Base-by-base conservation (phyloP, 2,797 vertebrate genomes). In the Micropoecilia bifurca region DNA sequence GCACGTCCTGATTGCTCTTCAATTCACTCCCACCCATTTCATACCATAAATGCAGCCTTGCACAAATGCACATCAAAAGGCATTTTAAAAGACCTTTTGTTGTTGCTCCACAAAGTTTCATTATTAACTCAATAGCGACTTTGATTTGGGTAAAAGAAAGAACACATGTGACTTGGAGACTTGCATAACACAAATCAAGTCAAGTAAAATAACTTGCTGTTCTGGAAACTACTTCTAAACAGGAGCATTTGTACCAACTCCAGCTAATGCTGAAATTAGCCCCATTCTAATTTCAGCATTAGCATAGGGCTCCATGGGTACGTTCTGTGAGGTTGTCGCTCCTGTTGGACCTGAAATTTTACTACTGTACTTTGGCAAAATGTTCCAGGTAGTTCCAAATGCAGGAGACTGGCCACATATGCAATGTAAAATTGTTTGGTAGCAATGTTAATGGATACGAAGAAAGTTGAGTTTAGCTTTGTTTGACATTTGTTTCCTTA, bases 1-100 rank as follows among this genome's bases (percentile, higher is more conserved):
- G 33, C 61, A 75, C 41, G 55, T 50, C n/a, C 47, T 59, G 39
- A 63, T 76, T 53, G 74, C 55, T 55, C 36, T 43, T 53, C 59
- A 74, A 22, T 41, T 45, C 66, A 74, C 41, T 59, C 30, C 28
- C 41, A 14, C 57, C 16, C 6, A 57, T 22, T 12, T 78, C 47
- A 63, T 59, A 61, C 39, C 63, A 57, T 14, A 12, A 28, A 68
- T 47, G 33, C n/a, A 55, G 25, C 59, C 6, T 20, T 36, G 47
- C 28, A 78, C 12, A 66, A 13, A 55, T 14, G 25, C 5, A 55
- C 50, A 74, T 39, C 8, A 2, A 59, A 43, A 59, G 13, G 1
- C 20, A 33, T 75, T 61, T 75, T 73, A 53, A 43, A 36, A 73
- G 3, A 12, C 1, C 59, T 61, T 75, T 12, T 68, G 7, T 66